These are phyloP conservation scores for Cyprinodon variegatus DNA, from an alignment of 2,113 vertebrate genomes.

Conservation along the genomic window DNA sequence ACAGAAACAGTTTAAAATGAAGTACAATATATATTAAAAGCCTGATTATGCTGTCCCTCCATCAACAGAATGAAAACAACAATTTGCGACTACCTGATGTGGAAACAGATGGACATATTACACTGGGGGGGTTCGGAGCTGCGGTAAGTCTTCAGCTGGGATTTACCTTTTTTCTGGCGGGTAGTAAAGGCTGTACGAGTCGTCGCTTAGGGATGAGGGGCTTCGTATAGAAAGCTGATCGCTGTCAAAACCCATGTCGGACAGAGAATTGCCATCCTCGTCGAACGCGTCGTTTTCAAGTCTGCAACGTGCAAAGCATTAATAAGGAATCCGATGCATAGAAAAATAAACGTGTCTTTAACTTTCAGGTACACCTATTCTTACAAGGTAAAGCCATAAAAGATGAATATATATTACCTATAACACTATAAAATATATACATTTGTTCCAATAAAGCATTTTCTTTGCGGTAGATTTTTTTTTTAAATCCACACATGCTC, in stretches of 20 bases:
- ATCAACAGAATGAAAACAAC: conserved; percentile 15
- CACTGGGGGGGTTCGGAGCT: conserved; percentile 56
- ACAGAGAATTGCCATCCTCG: conserved; percentile 88
- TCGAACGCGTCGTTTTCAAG: conserved; percentile 92
- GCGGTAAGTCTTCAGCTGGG: neutral
- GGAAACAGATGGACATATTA: conserved; percentile 71
- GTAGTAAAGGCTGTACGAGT: conserved; percentile 87
- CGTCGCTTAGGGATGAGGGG: conserved; percentile 86
- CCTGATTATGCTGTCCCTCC: neutral
- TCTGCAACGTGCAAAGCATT: conserved; percentile 74
- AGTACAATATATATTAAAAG: neutral
- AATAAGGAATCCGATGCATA: conserved; percentile 40
- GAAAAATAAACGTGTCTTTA: conserved; percentile 1
- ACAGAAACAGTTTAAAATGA: neutral
- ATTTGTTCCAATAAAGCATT: neutral
- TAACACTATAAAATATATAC: neutral
- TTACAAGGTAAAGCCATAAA: neutral
- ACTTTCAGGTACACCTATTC: neutral
- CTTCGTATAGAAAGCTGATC: conserved; percentile 86
- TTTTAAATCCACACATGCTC: conserved; percentile 20
- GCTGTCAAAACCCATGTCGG: conserved; percentile 86
- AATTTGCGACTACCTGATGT: conserved; percentile 66
- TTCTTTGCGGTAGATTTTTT: neutral
- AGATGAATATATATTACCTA: neutral
- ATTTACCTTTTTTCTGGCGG: conserved; percentile 89